A percentile compares a stretch with the other conserved stretches of the same genome.
These are phyloP conservation scores for Colletes gigas DNA, from an alignment of 1,140 invertebrate genomes.

Conservation along the genomic window DNA sequence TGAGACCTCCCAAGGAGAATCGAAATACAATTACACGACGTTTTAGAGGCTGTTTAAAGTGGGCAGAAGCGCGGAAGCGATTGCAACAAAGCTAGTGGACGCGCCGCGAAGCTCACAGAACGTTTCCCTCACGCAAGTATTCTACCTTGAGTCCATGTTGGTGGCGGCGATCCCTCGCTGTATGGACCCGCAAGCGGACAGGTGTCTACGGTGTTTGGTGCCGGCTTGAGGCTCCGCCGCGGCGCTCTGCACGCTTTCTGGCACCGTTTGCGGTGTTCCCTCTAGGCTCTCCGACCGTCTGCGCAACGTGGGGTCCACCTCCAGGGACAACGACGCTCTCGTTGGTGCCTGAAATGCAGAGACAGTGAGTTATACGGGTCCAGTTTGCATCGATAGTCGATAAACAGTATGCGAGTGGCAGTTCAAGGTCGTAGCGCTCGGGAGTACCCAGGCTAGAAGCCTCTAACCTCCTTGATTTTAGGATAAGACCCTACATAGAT, in stretches of 20 bases:
- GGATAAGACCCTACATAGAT: no score
- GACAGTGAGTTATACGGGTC: no score
- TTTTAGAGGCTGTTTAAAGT: background rate
- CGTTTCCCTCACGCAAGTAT: background rate
- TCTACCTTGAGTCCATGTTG: constrained; percentile 79
- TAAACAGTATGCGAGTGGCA: no score
- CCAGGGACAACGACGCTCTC: constrained; percentile 83
- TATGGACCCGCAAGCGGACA: constrained; percentile 78
- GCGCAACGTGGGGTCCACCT: constrained; percentile 80
- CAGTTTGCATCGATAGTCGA: no score
- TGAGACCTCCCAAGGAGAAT: constrained; percentile 78
- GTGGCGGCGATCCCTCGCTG: constrained; percentile 69
- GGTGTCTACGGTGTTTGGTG: constrained; percentile 75
- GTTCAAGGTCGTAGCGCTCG: no score
- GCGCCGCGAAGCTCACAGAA: background rate
- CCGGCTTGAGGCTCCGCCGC: constrained; percentile 71
- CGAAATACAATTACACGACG: constrained; percentile 38
- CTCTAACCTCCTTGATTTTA: no score
- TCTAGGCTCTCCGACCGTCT: constrained; percentile 84
- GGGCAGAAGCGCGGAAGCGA: constrained; percentile 21
- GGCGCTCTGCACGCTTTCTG: constrained; percentile 65
- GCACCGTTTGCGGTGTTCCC: constrained; percentile 79
- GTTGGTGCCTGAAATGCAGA: constrained; percentile 72
- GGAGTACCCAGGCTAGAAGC: no score
- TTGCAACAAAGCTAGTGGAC: background rate